Evolutionary conservation across 2,113 vertebrate genomes (phyloP), one percentile per base, ranked within the genome.

Genomic region (Plectropomus leopardus): DNA sequence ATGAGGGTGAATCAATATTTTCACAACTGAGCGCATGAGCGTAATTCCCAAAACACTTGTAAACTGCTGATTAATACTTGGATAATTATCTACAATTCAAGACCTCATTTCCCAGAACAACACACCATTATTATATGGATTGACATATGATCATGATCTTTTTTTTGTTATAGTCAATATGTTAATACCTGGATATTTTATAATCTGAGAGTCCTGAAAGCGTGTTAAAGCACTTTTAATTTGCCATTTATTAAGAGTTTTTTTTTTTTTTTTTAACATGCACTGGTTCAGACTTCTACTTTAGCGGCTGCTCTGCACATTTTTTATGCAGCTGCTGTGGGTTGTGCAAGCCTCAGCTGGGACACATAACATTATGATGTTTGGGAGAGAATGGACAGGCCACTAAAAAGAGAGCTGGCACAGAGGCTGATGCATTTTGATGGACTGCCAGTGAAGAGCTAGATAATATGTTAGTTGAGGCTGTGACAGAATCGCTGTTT

Each of bases 381-480:
- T 59, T 47, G 69, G 42, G 78, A 75, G 71, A 72, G 42, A 57
- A 78, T 28, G 44, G 66, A 82, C 68, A 28, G 68, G 76, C 66
- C 57, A 67, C 66, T 84, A 82, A 73, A 77, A 17, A 73, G 48
- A 88, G 60, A 84, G 67, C 55, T 79, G 69, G 60, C 76, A 83
- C 55, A 66, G 74, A 54, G 61, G 82, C 74, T 67, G 68, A 88
- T 86, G 68, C 71, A 53, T 74, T 74, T 50, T 70, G 73, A 90
- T 80, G 64, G 78, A 80, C 47, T 75, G 34, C 81, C 79, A 77
- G 13, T 78, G 69, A 84, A 63, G 64, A 76, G 65, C 53, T 54
- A 26, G 32, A 59, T 76, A 77, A 77, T 55, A 42, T 82, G 79
- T 74, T 77, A 67, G 69, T 77, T 53, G 55, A 79, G 65, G 72